phyloP scores from a whole-genome alignment of 2,113 vertebrate genomes.

The Panthera leo region DNA sequence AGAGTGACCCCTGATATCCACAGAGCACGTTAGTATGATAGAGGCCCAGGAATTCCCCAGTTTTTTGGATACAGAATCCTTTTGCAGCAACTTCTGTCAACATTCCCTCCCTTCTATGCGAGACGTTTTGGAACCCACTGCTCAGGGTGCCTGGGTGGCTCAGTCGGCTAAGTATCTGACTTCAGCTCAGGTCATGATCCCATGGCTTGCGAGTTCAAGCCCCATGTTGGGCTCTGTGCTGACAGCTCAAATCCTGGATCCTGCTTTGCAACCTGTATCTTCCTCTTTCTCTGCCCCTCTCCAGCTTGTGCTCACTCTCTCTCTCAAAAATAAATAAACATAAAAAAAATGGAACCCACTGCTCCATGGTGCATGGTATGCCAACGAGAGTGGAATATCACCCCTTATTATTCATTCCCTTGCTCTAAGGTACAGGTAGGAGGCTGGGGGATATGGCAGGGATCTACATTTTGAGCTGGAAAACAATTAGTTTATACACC shows the following conservation, averaged over 20 bases:
- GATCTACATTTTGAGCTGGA: background rate
- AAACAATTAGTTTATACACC: background rate
- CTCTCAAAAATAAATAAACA: too few species aligned
- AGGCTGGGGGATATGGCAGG: background rate
- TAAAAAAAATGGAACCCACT: background rate
- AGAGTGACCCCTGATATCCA: background rate
- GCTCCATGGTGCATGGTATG: fast-evolving
- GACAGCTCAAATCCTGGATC: too few species aligned
- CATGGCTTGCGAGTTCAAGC: too few species aligned
- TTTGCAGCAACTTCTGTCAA: background rate
- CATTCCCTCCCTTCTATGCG: background rate
- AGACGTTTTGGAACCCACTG: background rate
- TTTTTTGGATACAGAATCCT: background rate
- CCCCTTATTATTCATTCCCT: background rate
- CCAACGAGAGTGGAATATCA: background rate
- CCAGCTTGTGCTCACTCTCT: too few species aligned
- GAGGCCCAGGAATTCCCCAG: background rate
- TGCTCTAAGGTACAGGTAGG: background rate
- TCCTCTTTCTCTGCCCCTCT: too few species aligned
- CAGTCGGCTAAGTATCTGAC: too few species aligned
- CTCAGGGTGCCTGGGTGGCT: too few species aligned
- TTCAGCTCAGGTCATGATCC: too few species aligned
- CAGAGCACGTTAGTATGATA: too few species aligned
- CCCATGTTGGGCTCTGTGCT: too few species aligned
- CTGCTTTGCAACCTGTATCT: too few species aligned